These are phyloP conservation scores for Oryctolagus cuniculus DNA, from an alignment of 2,113 vertebrate genomes.

Conservation along the genomic window DNA sequence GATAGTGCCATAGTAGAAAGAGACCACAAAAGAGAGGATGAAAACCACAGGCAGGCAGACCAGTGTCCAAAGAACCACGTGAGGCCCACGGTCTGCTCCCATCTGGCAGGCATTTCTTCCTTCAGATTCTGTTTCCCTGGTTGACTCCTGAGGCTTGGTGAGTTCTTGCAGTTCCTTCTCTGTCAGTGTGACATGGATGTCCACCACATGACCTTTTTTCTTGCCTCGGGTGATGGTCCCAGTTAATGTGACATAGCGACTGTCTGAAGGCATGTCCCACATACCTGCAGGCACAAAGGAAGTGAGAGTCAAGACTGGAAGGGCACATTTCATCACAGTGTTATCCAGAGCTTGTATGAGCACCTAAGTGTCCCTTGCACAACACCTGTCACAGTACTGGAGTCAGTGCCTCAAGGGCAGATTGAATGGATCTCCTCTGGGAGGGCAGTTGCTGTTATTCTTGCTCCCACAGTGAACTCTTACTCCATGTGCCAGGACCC, in stretches of 20 bases:
- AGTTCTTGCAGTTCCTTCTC: conserved; percentile 96
- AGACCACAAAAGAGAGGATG: conserved; percentile 95
- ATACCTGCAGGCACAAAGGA: conserved; percentile 80
- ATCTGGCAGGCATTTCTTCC: conserved; percentile 90
- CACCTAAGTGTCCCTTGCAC: background rate
- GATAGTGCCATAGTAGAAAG: conserved; percentile 99
- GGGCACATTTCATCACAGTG: background rate
- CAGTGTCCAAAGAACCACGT: conserved; percentile 96
- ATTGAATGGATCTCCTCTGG: background rate
- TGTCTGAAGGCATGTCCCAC: conserved; percentile 95
- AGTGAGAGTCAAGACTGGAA: background rate
- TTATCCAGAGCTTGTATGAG: background rate
- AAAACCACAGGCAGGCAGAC: conserved; percentile 96
- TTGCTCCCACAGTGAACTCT: background rate
- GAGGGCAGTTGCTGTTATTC: background rate
- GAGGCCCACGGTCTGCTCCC: conserved; percentile 93
- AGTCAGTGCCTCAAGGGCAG: background rate
- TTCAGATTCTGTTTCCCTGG: conserved; percentile 87
- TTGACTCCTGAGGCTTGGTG: conserved; percentile 93
- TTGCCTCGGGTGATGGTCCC: conserved; percentile 98
- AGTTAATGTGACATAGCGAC: conserved; percentile 97
- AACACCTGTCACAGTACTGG: background rate
- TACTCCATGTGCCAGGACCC: background rate
- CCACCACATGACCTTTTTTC: conserved; percentile 99
- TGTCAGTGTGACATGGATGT: conserved; percentile 97